phyloP scores from a whole-genome alignment of 2,888 invertebrate genomes.

The Rhagium mordax region DNA sequence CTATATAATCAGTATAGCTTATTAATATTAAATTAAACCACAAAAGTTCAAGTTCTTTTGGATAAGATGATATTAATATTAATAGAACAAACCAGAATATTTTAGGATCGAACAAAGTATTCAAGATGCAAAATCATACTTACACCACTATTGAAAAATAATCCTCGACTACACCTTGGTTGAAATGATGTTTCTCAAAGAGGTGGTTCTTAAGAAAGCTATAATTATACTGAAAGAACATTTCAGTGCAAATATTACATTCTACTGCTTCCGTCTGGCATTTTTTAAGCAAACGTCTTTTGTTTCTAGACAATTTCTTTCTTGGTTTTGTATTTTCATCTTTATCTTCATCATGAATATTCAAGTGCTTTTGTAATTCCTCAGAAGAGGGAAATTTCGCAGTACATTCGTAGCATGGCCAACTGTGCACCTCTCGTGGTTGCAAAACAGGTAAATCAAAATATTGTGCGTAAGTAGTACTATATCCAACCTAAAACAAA shows the following conservation, averaged over 20 bases:
- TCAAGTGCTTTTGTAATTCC: slow-evolving; percentile 75
- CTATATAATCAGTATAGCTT: too few species aligned
- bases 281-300: slow-evolving; percentile 50
- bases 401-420: slow-evolving; percentile 79
- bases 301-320: slow-evolving; percentile 57
- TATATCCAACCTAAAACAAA: slow-evolving; percentile 74
- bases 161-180: slow-evolving; percentile 56
- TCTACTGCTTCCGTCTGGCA: slow-evolving; percentile 57
- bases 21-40: too few species aligned
- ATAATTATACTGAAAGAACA: slow-evolving; percentile 60
- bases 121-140: too few species aligned
- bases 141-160: slow-evolving; percentile 61
- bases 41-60: too few species aligned
- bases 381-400: slow-evolving; percentile 73
- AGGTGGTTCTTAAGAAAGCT: slow-evolving; percentile 60
- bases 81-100: too few species aligned
- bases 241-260: slow-evolving; percentile 62
- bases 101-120: too few species aligned
- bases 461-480: slow-evolving; percentile 77
- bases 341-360: slow-evolving; percentile 69
- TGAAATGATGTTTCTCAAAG: slow-evolving; percentile 57
- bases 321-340: slow-evolving; percentile 61
- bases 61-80: too few species aligned
- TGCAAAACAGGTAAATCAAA: slow-evolving; percentile 72
- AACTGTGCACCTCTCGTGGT: slow-evolving; percentile 69